These are phyloP conservation scores for Muscicapa striata DNA, from an alignment of 2,797 vertebrate genomes.

Conservation along the genomic window DNA sequence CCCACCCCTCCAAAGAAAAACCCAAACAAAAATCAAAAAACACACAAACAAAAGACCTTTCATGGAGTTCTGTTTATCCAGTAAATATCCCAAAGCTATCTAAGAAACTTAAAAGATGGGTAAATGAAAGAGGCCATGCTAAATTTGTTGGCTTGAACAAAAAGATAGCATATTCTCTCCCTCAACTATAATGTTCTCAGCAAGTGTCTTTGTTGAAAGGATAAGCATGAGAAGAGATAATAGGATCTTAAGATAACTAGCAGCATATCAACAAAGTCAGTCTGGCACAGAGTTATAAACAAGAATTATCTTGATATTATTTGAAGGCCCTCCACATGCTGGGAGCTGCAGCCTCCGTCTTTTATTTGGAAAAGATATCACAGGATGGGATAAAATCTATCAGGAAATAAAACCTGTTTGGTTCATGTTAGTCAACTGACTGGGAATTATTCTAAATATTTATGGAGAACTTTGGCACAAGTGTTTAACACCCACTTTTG, in stretches of 20 bases:
- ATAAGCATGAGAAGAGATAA: conserved; percentile 53
- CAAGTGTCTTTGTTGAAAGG: conserved; percentile 46
- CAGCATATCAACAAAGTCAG: conserved; percentile 12
- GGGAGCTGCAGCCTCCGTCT: neutral
- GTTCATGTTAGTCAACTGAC: neutral
- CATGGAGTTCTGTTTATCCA: neutral
- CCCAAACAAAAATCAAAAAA: neutral
- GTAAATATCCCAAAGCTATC: neutral
- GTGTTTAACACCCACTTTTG: conserved; percentile 10
- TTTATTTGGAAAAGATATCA: conserved; percentile 11
- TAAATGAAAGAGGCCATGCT: conserved; percentile 17
- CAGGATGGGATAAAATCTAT: neutral
- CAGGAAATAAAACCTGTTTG: conserved; percentile 17
- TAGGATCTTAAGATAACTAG: conserved; percentile 44
- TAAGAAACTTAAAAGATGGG: conserved; percentile 14
- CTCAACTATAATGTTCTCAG: conserved; percentile 47
- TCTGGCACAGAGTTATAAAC: conserved; percentile 13
- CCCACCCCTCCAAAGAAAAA: neutral
- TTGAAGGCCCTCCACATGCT: neutral
- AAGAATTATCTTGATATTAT: conserved; percentile 19
- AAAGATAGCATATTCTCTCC: conserved; percentile 34
- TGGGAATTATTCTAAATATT: neutral
- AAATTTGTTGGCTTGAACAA: conserved; percentile 42
- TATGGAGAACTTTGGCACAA: conserved; percentile 8
- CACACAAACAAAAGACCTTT: neutral